Conservation (phyloP, 2,888 invertebrate genomes). For the Nomada ferruginata region DNA sequence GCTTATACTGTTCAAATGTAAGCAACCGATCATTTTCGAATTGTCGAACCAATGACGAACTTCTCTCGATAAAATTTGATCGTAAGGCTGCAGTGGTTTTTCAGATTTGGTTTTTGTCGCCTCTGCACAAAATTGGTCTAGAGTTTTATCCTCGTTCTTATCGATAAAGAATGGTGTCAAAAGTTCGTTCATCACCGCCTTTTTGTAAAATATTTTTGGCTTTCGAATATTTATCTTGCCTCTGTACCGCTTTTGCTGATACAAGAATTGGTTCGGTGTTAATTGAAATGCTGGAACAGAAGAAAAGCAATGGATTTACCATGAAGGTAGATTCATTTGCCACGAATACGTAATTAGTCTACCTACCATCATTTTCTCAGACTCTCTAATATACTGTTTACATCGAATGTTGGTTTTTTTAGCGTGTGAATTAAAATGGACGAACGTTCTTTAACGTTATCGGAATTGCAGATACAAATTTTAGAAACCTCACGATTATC, state of each 20-base stretch:
- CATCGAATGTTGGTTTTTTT: slow-evolving; percentile 12
- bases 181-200: slow-evolving; percentile 88
- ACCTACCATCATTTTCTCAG: slow-evolving; percentile 52
- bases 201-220: slow-evolving; percentile 89
- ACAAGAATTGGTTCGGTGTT: slow-evolving; percentile 74
- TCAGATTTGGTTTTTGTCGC: slow-evolving; percentile 76
- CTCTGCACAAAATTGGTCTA: slow-evolving; percentile 84
- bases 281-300: slow-evolving; percentile 77
- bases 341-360: not conserved
- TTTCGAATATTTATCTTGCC: slow-evolving; percentile 92
- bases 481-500: slow-evolving; percentile 12
- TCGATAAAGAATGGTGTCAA: slow-evolving; percentile 87
- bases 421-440: slow-evolving; percentile 5
- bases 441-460: not conserved
- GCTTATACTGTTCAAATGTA: slow-evolving; percentile 90
- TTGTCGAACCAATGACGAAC: slow-evolving; percentile 89
- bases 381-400: slow-evolving; percentile 18
- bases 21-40: slow-evolving; percentile 89
- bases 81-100: slow-evolving; percentile 87
- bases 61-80: slow-evolving; percentile 90
- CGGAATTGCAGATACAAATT: slow-evolving; percentile 8
- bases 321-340: not conserved
- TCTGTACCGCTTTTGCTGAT: slow-evolving; percentile 88
- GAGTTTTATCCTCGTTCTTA: slow-evolving; percentile 76
- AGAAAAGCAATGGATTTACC: slow-evolving; percentile 10